phyloP scores from a whole-genome alignment of 1,140 invertebrate genomes.

The honey bee (Apis mellifera) region DNA sequence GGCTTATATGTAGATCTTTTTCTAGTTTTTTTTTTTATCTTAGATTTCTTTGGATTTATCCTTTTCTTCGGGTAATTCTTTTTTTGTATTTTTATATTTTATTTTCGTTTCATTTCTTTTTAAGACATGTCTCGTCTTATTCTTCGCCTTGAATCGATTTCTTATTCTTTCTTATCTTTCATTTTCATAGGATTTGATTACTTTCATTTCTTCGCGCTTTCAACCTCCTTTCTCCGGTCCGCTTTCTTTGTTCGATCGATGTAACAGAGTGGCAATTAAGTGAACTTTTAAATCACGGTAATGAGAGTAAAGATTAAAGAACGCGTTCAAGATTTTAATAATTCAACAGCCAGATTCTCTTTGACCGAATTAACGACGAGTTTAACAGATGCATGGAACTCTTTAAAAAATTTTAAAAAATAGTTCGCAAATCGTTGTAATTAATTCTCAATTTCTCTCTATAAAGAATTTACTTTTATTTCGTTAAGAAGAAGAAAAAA shows the following conservation, averaged over 20 bases:
- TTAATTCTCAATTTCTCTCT: no score
- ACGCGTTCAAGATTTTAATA: constrained; percentile 12
- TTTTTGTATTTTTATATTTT: no score
- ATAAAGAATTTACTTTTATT: no score
- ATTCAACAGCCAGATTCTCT: constrained; percentile 11
- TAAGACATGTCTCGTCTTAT: no score
- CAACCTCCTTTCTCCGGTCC: neutral
- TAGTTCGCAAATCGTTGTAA: no score
- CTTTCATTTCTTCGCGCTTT: neutral
- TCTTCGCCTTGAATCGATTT: neutral
- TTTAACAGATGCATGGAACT: neutral
- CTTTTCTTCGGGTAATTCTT: no score
- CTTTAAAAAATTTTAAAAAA: no score
- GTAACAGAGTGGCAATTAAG: constrained; percentile 44
- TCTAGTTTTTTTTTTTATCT: no score
- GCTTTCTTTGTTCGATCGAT: constrained; percentile 42
- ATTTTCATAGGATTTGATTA: neutral
- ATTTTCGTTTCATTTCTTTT: neutral
- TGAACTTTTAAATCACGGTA: constrained; percentile 37
- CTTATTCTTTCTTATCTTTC: neutral
- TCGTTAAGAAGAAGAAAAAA: no score
- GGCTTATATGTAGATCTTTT: no score
- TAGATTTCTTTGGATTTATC: no score
- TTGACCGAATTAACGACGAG: constrained; percentile 17
- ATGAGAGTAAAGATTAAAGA: constrained; percentile 35